Conservation (phyloP, 2,888 invertebrate genomes). For the Spisula solida region DNA sequence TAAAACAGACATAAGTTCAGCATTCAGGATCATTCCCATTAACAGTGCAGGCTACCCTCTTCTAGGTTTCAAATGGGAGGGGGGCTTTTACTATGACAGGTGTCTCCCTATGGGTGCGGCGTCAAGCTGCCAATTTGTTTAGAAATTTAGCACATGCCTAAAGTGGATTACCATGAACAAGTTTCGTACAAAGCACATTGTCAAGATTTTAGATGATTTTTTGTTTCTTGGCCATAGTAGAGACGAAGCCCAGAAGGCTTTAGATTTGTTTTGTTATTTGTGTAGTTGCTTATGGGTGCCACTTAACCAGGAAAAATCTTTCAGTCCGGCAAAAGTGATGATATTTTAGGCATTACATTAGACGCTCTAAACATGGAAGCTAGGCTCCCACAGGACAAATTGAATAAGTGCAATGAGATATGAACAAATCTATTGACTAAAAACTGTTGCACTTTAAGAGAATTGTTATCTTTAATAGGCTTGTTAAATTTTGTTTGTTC, state of each 20-base stretch:
- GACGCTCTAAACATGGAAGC: slow-evolving; percentile 20
- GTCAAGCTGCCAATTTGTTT: background rate
- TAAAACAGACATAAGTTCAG: slow-evolving; percentile 39
- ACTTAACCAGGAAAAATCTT: slow-evolving; percentile 28
- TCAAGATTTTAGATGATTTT: slow-evolving; percentile 49
- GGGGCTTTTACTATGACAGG: slow-evolving; percentile 19
- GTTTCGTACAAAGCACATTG: background rate
- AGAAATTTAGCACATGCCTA: slow-evolving; percentile 24
- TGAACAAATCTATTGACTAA: background rate
- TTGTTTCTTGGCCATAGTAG: background rate
- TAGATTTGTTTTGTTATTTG: background rate
- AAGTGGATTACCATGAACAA: slow-evolving; percentile 11
- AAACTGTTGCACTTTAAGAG: background rate
- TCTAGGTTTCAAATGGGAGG: slow-evolving; percentile 26
- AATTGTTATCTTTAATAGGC: slow-evolving; percentile 21
- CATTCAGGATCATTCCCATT: too few species aligned
- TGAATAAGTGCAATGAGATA: background rate
- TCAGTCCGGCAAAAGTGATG: background rate
- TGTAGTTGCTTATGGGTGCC: slow-evolving; percentile 20
- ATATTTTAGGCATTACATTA: slow-evolving; percentile 24
- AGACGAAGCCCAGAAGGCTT: background rate
- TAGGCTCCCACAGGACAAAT: slow-evolving; percentile 10
- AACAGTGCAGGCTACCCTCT: slow-evolving; percentile 28
- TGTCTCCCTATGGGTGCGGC: slow-evolving; percentile 30
- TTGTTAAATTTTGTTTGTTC: background rate